These are phyloP conservation scores for Netelia melanura DNA, from an alignment of 2,888 invertebrate species.

Conservation along the genomic window DNA sequence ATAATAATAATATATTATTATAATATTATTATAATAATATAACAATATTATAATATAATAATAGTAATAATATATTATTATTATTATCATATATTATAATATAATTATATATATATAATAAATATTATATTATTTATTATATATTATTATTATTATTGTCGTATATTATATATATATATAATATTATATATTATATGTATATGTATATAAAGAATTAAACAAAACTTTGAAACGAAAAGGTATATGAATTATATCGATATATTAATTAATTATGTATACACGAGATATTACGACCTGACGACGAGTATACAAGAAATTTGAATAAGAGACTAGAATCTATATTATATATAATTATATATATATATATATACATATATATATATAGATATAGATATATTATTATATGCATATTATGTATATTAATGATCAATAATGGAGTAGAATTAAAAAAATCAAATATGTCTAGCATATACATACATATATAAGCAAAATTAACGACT, in stretches of 20 bases:
- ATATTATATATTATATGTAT: background rate
- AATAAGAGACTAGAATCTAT: slow-evolving; percentile 55
- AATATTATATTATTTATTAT: too few relatives aligned
- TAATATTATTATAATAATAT: too few relatives aligned
- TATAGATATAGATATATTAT: slow-evolving; percentile 39
- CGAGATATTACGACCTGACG: slow-evolving; percentile 58
- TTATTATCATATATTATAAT: too few relatives aligned
- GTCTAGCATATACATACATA: slow-evolving; percentile 29
- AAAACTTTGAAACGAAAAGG: slow-evolving; percentile 58
- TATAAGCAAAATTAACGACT: slow-evolving; percentile 28
- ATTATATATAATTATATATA: slow-evolving; percentile 45
- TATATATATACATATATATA: slow-evolving; percentile 36
- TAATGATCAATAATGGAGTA: slow-evolving; percentile 49
- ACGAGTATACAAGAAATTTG: slow-evolving; percentile 52
- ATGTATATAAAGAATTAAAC: slow-evolving; percentile 44
- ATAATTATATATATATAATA: too few relatives aligned
- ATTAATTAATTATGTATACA: slow-evolving; percentile 60
- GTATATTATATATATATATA: background rate
- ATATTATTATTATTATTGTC: too few relatives aligned
- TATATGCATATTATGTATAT: slow-evolving; percentile 45
- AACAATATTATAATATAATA: too few relatives aligned
- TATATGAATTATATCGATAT: slow-evolving; percentile 52
- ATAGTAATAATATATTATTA: too few relatives aligned
- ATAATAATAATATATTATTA: too few relatives aligned
- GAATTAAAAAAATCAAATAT: slow-evolving; percentile 33